phyloP scores from a whole-genome alignment of 2,113 vertebrate genomes.

The Psittacara wagleri region DNA sequence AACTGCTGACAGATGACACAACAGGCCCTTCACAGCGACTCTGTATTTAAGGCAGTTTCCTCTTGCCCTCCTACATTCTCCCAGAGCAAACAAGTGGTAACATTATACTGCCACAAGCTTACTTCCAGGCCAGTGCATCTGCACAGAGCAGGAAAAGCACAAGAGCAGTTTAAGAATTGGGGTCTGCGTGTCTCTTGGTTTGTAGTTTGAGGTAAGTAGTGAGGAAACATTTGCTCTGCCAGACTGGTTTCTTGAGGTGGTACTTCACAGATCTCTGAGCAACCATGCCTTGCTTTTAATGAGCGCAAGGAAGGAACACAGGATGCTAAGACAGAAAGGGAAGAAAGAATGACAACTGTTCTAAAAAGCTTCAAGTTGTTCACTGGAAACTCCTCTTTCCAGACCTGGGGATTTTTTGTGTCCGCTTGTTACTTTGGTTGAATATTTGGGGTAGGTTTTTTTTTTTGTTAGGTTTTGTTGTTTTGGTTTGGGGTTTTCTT shows the following conservation, averaged over 20 bases:
- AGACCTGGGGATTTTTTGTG: background rate
- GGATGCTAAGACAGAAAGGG: background rate
- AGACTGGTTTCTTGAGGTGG: background rate
- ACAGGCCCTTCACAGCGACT: background rate
- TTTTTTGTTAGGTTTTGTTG: background rate
- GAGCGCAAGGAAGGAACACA: background rate
- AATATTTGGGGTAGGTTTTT: background rate
- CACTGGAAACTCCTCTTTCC: background rate
- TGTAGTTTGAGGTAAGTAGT: background rate
- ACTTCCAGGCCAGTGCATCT: background rate
- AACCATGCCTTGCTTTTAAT: rapidly evolving
- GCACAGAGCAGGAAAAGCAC: background rate
- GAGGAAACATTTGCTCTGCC: background rate
- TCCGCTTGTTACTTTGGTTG: background rate
- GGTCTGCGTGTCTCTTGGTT: background rate
- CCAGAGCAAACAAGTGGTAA: background rate
- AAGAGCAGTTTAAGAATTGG: rapidly evolving
- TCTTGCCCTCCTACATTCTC: background rate
- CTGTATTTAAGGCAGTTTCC: background rate
- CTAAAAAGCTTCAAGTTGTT: background rate
- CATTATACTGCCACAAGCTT: background rate
- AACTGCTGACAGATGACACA: background rate
- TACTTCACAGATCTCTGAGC: background rate
- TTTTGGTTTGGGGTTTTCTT: background rate
- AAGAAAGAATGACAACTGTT: background rate